Conservation (phyloP, 92 coral and sea anemone species). For the Umimayanthus kanabou region DNA sequence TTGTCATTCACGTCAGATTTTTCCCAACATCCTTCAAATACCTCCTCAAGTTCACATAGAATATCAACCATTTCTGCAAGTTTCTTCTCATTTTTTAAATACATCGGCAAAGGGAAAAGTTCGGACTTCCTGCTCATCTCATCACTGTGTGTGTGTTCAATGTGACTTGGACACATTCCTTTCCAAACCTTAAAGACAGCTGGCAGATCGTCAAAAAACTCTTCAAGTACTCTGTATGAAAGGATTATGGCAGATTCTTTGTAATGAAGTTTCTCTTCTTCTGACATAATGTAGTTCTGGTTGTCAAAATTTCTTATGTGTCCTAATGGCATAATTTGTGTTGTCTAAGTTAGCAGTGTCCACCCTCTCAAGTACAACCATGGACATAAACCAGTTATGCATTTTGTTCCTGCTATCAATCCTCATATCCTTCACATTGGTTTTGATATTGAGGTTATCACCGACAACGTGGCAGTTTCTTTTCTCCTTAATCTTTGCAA, state of each 20-base stretch:
- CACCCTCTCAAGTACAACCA: constrained; percentile 38
- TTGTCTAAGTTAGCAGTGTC: constrained; percentile 19
- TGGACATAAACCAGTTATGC: constrained; percentile 46
- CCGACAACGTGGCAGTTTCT: constrained; percentile 42
- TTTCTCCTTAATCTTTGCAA: constrained; percentile 38
- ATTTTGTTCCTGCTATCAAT: constrained; percentile 41
- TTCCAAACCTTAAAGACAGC: constrained; percentile 40
- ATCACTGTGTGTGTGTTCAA: constrained; percentile 22
- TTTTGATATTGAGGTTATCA: constrained; percentile 42
- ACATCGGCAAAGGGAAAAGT: constrained; percentile 53
- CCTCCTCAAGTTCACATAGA: constrained; percentile 47
- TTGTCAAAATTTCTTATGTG: constrained; percentile 28
- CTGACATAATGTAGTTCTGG: constrained; percentile 27
- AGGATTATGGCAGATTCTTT: constrained; percentile 26
- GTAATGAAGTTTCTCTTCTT: constrained; percentile 33
- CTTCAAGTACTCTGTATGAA: constrained; percentile 37
- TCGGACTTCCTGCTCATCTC: constrained; percentile 37
- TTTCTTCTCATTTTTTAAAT: constrained; percentile 53
- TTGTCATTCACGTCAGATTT: constrained; percentile 23
- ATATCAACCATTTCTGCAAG: constrained; percentile 55
- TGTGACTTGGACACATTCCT: constrained; percentile 30
- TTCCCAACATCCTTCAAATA: constrained; percentile 44
- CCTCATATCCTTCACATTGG: constrained; percentile 41
- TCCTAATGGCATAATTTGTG: constrained; percentile 34
- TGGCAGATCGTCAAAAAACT: constrained; percentile 29